Evolutionary conservation across 2,888 invertebrate genomes (phyloP).

Genomic region (Eupithecia abbreviata): DNA sequence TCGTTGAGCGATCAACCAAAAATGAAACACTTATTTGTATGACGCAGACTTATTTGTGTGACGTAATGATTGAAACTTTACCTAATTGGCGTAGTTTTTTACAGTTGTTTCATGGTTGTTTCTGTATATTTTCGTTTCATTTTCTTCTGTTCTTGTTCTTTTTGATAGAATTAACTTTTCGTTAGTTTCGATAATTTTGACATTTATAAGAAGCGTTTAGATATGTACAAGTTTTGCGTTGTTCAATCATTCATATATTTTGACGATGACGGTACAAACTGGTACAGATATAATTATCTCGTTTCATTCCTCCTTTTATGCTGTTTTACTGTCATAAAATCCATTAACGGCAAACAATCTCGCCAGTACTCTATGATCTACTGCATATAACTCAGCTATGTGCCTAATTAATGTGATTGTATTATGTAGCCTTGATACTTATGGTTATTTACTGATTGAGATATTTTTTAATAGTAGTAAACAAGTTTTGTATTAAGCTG

Average conservation of each 20-base stretch:
- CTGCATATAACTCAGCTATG: slow-evolving; percentile 30
- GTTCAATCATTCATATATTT: slow-evolving; percentile 1
- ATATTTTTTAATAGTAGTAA: slow-evolving; percentile 62
- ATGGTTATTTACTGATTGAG: slow-evolving; percentile 64
- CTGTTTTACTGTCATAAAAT: slow-evolving; percentile 63
- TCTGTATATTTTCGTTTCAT: background rate
- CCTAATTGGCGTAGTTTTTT: background rate
- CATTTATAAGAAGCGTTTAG: background rate
- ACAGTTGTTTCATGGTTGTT: background rate
- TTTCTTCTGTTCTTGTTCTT: background rate
- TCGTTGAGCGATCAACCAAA: background rate
- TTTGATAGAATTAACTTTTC: background rate
- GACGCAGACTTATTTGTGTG: background rate
- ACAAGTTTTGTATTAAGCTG: slow-evolving; percentile 50
- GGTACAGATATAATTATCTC: slow-evolving; percentile 57
- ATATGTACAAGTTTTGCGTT: background rate
- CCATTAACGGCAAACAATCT: slow-evolving; percentile 56
- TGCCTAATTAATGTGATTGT: slow-evolving; percentile 71
- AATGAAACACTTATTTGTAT: background rate
- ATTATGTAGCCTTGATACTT: slow-evolving; percentile 68
- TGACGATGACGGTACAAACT: slow-evolving; percentile 23
- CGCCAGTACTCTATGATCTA: slow-evolving; percentile 42
- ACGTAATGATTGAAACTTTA: background rate
- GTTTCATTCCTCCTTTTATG: slow-evolving; percentile 24
- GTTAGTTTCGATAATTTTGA: background rate